These are phyloP conservation scores for Buathra laborator DNA, from an alignment of 2,888 invertebrate genomes.

Conservation along the genomic window DNA sequence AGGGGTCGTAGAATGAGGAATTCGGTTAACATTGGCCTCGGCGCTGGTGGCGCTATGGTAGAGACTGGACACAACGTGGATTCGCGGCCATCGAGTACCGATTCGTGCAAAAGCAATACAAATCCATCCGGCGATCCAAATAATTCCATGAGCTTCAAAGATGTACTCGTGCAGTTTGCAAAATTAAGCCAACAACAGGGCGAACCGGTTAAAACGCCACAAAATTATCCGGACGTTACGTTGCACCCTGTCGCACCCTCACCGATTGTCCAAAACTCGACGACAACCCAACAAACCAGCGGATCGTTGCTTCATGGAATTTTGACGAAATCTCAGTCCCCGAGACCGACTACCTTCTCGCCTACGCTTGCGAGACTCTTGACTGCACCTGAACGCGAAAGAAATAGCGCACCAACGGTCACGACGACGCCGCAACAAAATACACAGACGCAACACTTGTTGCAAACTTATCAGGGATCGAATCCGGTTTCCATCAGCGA, in stretches of 20 bases:
- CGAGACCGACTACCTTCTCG: constrained; percentile 89
- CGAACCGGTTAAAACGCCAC: constrained; percentile 86
- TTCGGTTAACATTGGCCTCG: constrained; percentile 83
- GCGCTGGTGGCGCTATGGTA: constrained; percentile 83
- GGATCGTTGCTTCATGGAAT: constrained; percentile 92
- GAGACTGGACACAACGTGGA: constrained; percentile 82
- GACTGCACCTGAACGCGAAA: constrained; percentile 88
- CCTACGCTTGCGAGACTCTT: constrained; percentile 93
- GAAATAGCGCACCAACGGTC: constrained; percentile 78
- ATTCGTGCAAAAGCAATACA: constrained; percentile 86
- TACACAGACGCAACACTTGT: constrained; percentile 80
- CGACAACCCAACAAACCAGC: constrained; percentile 84
- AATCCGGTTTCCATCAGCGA: constrained; percentile 86
- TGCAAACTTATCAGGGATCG: constrained; percentile 82
- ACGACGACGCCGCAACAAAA: constrained; percentile 78
- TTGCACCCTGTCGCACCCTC: constrained; percentile 90
- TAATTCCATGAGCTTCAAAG: constrained; percentile 89
- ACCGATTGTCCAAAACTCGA: constrained; percentile 80
- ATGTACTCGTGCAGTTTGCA: constrained; percentile 92
- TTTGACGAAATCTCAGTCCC: constrained; percentile 88
- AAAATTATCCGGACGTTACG: constrained; percentile 92
- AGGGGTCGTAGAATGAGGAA: constrained; percentile 84
- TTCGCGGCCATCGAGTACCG: constrained; percentile 86
- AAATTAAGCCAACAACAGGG: constrained; percentile 86
- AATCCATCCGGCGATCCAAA: constrained; percentile 82